Percentiles rank a stretch among this genome's conserved stretches.
Conservation (phyloP, 2,797 vertebrate species). For the Chrysolophus pictus region DNA sequence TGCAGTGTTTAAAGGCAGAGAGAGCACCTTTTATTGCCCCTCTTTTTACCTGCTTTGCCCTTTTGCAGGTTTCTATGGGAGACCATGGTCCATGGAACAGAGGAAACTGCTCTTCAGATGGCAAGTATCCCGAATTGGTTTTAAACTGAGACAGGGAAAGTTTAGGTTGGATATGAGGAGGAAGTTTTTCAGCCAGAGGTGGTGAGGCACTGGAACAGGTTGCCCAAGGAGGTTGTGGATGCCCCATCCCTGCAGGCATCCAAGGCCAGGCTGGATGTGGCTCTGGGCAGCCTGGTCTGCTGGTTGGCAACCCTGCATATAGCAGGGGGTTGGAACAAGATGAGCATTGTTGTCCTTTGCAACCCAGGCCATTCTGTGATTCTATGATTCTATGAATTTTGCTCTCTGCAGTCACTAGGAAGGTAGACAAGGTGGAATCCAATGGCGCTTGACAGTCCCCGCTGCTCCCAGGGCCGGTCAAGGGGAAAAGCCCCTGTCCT, state of each 20-base stretch:
- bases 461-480: background rate
- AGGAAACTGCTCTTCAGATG: slow-evolving; percentile 89
- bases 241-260: no score
- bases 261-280: no score
- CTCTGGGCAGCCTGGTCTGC: no score
- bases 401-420: background rate
- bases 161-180: no score
- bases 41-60: background rate
- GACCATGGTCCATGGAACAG: slow-evolving; percentile 90
- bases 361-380: no score
- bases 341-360: no score
- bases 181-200: no score
- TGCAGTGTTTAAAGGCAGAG: background rate
- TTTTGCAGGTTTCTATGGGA: slow-evolving; percentile 87
- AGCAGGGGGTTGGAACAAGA: no score
- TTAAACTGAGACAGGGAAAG: no score
- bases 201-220: no score
- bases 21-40: background rate
- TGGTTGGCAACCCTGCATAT: no score
- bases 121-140: slow-evolving; percentile 70
- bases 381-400: background rate
- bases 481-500: background rate
- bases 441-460: background rate
- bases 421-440: background rate
- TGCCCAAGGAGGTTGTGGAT: no score